Percentiles rank a stretch among this genome's conserved stretches.
Evolutionary conservation across 2,888 invertebrate genomes (phyloP).

Genomic region (Microplitis manilae): DNA sequence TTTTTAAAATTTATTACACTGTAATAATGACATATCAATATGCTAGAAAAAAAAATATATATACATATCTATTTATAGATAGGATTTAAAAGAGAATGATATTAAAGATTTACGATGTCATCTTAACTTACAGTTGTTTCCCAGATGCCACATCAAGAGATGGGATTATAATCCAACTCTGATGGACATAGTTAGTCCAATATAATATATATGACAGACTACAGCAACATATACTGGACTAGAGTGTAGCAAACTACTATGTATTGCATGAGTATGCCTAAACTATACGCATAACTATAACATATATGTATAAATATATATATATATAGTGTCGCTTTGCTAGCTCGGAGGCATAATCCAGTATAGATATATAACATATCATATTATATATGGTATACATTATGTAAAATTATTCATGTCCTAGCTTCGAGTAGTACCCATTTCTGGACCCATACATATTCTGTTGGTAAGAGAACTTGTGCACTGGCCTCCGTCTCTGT

Average conservation of each 20-base stretch:
- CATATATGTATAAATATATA: slow-evolving; percentile 24
- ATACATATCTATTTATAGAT: background rate
- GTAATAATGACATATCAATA: background rate
- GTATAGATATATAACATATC: slow-evolving; percentile 23
- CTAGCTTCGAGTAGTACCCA: slow-evolving; percentile 40
- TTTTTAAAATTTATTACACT: background rate
- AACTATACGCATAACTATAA: background rate
- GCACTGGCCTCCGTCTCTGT: background rate
- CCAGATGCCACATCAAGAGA: background rate
- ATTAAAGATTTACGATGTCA: slow-evolving; percentile 8
- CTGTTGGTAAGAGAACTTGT: slow-evolving; percentile 16
- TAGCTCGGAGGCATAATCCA: slow-evolving; percentile 24
- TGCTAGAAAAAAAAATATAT: too few species aligned
- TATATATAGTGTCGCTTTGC: slow-evolving; percentile 19
- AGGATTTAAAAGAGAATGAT: background rate
- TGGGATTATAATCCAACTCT: slow-evolving; percentile 9
- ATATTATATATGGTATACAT: slow-evolving; percentile 32
- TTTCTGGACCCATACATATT: slow-evolving; percentile 40
- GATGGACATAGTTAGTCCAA: slow-evolving; percentile 11
- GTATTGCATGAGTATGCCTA: background rate
- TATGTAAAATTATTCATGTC: slow-evolving; percentile 46
- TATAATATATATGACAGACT: background rate
- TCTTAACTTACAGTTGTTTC: slow-evolving; percentile 4
- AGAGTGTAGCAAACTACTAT: background rate
- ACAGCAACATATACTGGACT: too few species aligned